Percentiles rank a stretch among this genome's conserved stretches.
These are phyloP conservation scores for Podiceps cristatus DNA, from an alignment of 2,113 vertebrate genomes.

Conservation along the genomic window DNA sequence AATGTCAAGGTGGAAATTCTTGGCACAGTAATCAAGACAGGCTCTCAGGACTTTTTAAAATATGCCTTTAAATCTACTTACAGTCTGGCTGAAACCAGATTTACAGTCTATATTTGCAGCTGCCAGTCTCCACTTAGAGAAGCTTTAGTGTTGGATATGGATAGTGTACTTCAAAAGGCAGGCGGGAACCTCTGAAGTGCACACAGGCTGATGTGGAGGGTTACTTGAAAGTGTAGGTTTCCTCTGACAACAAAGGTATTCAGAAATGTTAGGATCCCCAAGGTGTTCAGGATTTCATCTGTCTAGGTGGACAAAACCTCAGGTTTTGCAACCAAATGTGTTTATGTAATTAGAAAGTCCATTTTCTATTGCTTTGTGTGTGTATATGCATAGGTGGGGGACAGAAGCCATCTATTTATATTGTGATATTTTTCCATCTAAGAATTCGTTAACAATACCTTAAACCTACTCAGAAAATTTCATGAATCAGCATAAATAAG, in stretches of 20 bases:
- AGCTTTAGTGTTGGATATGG: not conserved
- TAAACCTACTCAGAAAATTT: not conserved
- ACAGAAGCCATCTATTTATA: not conserved
- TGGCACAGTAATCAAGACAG: conserved; percentile 35
- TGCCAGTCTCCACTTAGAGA: conserved; percentile 57
- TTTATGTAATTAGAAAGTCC: not conserved
- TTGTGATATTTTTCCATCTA: not conserved
- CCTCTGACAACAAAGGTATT: not conserved
- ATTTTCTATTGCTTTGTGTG: not conserved
- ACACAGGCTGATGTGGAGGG: not conserved
- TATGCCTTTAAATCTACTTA: conserved; percentile 66
- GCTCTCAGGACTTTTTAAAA: conserved; percentile 46
- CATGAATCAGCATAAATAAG: not conserved
- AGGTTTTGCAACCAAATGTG: not conserved
- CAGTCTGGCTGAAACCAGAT: conserved; percentile 63
- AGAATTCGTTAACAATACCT: not conserved
- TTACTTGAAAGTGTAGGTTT: not conserved
- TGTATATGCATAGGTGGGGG: not conserved
- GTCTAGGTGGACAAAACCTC: not conserved
- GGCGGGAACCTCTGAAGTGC: conserved; percentile 55
- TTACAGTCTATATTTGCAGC: conserved; percentile 69
- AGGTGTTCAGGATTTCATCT: not conserved
- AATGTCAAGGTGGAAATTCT: conserved; percentile 64
- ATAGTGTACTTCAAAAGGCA: conserved; percentile 56
- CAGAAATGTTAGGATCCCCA: not conserved